Conservation (phyloP, 2,888 invertebrate species). For the Herminia tarsipennalis region DNA sequence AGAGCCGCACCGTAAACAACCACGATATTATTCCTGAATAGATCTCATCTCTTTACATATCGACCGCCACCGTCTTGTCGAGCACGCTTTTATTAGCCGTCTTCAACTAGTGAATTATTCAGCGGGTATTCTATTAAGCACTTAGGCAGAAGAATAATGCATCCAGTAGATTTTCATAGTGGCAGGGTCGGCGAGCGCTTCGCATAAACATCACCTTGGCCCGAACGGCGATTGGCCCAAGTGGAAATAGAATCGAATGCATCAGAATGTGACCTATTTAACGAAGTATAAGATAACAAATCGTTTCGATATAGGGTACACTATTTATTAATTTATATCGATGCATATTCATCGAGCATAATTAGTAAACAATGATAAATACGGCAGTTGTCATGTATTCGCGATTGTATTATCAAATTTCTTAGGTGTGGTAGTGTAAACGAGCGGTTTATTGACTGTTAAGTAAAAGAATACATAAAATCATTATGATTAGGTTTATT, state of each 20-base stretch:
- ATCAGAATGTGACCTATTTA: constrained; percentile 50
- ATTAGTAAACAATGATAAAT: constrained; percentile 19
- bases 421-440: constrained; percentile 17
- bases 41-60: constrained; percentile 78
- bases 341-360: constrained; percentile 13
- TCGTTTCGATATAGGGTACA: constrained; percentile 17
- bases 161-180: constrained; percentile 70
- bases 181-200: constrained; percentile 53
- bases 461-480: constrained; percentile 15
- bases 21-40: constrained; percentile 74
- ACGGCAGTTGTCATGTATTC: constrained; percentile 26
- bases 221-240: constrained; percentile 42
- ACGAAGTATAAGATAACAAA: constrained; percentile 29
- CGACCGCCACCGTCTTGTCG: constrained; percentile 70
- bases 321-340: constrained; percentile 22
- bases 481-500: constrained; percentile 24
- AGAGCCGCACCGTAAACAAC: constrained; percentile 64
- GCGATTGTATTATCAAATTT: constrained; percentile 24
- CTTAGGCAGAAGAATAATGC: constrained; percentile 77
- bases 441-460: constrained; percentile 14
- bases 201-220: constrained; percentile 69
- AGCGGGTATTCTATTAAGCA: constrained; percentile 75
- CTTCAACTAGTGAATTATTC: constrained; percentile 77
- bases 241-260: constrained; percentile 46
- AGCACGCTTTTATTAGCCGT: constrained; percentile 75